Conservation (phyloP, 2,888 invertebrate genomes). For the Odiellus spinosus region DNA sequence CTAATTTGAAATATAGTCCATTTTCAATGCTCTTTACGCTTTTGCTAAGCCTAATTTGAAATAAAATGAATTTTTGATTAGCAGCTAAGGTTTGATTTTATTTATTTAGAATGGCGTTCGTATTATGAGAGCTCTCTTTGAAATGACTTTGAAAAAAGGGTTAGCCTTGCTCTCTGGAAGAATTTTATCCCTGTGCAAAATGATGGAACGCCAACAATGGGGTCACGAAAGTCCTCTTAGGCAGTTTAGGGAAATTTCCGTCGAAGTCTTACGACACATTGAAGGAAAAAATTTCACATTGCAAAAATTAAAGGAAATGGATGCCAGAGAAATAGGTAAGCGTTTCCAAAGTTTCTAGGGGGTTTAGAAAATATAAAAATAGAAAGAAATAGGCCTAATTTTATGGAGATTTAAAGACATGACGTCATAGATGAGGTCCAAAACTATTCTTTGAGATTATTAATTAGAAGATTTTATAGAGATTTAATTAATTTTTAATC, state of each 20-base stretch:
- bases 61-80: no score
- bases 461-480: no score
- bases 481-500: no score
- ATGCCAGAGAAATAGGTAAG: conserved; percentile 64
- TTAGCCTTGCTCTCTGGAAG: conserved; percentile 76
- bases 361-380: no score
- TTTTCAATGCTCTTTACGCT: no score
- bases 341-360: neutral
- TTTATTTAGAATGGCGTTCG: conserved; percentile 61
- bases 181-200: conserved; percentile 72
- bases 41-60: conserved; percentile 41
- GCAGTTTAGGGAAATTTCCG: conserved; percentile 50
- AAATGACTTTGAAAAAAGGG: conserved; percentile 73
- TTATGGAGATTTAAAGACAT: no score
- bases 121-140: conserved; percentile 81
- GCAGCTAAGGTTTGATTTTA: neutral
- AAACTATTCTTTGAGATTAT: no score
- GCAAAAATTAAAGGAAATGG: conserved; percentile 68
- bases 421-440: no score
- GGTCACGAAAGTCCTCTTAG: conserved; percentile 65
- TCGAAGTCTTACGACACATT: conserved; percentile 61
- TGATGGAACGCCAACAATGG: conserved; percentile 87
- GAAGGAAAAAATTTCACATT: conserved; percentile 50
- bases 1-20: no score
- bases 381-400: no score